Percentiles rank a stretch among this genome's conserved stretches.
phyloP scores from a whole-genome alignment of 2,888 invertebrate genomes.

The Melanotus villosus region DNA sequence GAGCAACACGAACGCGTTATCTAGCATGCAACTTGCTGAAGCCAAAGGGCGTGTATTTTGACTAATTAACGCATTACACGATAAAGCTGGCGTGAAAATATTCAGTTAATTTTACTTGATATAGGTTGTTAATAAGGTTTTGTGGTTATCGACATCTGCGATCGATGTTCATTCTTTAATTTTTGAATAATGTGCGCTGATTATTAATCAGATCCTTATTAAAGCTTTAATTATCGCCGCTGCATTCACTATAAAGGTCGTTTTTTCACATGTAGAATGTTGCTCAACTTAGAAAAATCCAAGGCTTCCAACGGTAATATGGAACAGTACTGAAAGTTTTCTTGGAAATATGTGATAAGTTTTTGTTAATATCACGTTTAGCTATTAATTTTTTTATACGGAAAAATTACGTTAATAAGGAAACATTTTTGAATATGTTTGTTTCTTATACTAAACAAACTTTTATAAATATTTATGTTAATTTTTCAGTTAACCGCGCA shows the following conservation, averaged over 20 bases:
- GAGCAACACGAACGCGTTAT: neutral
- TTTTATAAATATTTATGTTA: too few relatives aligned
- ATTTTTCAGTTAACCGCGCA: too few relatives aligned
- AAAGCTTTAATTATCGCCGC: neutral
- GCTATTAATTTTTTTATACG: too few relatives aligned
- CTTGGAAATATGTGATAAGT: neutral
- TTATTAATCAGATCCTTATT: slow-evolving; percentile 2
- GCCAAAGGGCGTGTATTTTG: neutral
- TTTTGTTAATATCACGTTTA: too few relatives aligned
- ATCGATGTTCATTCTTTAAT: neutral
- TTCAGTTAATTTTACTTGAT: neutral
- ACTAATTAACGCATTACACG: neutral
- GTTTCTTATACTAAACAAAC: too few relatives aligned
- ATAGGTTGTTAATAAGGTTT: neutral
- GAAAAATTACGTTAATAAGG: too few relatives aligned
- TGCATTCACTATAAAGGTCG: slow-evolving; percentile 15
- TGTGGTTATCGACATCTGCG: too few relatives aligned
- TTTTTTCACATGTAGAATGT: neutral
- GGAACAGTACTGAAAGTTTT: slow-evolving; percentile 12
- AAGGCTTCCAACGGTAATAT: slow-evolving; percentile 5
- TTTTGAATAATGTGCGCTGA: slow-evolving; percentile 5
- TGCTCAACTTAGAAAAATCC: slow-evolving; percentile 11
- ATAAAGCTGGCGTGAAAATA: neutral
- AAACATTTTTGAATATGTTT: too few relatives aligned
- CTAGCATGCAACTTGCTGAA: neutral